A percentile compares a stretch with the other conserved stretches of the same genome.
phyloP scores from a whole-genome alignment of 1,140 invertebrate genomes.

The Drosophila kepulauana region DNA sequence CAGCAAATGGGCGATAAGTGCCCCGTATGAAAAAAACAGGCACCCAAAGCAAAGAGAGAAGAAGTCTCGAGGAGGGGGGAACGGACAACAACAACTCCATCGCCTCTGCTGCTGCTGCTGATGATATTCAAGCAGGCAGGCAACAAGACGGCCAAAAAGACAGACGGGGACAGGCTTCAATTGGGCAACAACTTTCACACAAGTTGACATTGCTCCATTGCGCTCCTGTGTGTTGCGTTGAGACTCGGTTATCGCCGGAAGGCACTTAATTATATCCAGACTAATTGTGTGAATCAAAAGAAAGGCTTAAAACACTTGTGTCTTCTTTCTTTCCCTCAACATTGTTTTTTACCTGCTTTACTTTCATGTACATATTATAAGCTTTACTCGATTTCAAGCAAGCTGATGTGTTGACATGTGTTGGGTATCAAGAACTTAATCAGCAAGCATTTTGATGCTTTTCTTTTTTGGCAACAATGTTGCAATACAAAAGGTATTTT shows the following conservation, averaged over 20 bases:
- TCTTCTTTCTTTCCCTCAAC: neutral
- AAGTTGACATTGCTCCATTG: constrained; percentile 45
- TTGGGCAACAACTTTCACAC: constrained; percentile 45
- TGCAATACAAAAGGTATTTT: no score
- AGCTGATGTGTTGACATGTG: neutral
- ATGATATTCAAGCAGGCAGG: constrained; percentile 22
- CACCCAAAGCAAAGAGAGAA: neutral
- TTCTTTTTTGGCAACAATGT: no score
- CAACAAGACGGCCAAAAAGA: neutral
- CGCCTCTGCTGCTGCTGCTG: neutral
- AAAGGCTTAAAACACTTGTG: neutral
- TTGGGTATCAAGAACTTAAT: no score
- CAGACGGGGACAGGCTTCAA: constrained; percentile 21
- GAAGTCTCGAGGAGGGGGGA: neutral
- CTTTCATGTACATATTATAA: neutral
- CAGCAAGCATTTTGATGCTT: no score
- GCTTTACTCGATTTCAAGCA: neutral
- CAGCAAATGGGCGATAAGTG: constrained; percentile 79
- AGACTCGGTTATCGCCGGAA: constrained; percentile 25
- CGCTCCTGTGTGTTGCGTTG: constrained; percentile 13
- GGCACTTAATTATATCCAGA: constrained; percentile 36
- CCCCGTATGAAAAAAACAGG: constrained; percentile 10
- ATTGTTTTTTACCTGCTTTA: neutral
- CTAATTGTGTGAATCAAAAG: constrained; percentile 31
- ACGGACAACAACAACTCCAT: neutral